Conservation (phyloP, 2,113 vertebrate genomes). For the Ammodytes marinus region DNA sequence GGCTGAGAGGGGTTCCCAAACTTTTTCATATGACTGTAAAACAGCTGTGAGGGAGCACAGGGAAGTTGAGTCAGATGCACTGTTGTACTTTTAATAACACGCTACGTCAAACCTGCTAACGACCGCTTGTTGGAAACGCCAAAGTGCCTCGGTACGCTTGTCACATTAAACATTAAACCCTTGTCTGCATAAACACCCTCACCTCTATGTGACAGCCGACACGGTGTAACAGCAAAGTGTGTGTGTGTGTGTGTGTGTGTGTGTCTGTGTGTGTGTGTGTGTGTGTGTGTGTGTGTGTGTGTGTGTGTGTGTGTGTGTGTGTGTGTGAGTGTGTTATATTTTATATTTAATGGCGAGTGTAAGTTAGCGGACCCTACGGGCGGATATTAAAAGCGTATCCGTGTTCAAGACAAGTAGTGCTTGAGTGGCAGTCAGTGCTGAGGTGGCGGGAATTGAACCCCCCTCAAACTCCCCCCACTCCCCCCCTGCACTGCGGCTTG, state of each 20-base stretch:
- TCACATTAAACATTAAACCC: conserved; percentile 47
- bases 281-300: too few relatives aligned
- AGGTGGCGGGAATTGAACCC: conserved; percentile 10
- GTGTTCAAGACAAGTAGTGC: background rate
- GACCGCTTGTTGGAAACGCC: background rate
- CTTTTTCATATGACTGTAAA: too few relatives aligned
- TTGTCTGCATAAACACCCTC: conserved; percentile 20
- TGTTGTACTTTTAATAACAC: conserved; percentile 64
- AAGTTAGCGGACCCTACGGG: conserved; percentile 21
- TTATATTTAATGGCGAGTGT: conserved; percentile 33
- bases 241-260: too few relatives aligned
- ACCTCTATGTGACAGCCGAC: conserved; percentile 2
- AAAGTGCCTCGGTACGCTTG: background rate
- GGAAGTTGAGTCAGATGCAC: conserved; percentile 39
- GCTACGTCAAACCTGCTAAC: conserved; percentile 41
- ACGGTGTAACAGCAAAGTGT: conserved; percentile 28
- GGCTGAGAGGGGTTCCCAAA: too few relatives aligned
- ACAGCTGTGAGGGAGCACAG: conserved; percentile 1
- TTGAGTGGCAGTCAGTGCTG: conserved; percentile 52
- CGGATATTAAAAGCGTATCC: background rate
- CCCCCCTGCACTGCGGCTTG: conserved; percentile 55
- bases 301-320: too few relatives aligned
- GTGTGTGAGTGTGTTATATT: too few relatives aligned
- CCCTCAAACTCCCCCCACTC: too few relatives aligned
- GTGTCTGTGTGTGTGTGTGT: too few relatives aligned